Percentiles rank a stretch among this genome's conserved stretches.
Evolutionary conservation across 2,797 vertebrate genomes (phyloP).

Genomic region (Coccyzus lansbergi): DNA sequence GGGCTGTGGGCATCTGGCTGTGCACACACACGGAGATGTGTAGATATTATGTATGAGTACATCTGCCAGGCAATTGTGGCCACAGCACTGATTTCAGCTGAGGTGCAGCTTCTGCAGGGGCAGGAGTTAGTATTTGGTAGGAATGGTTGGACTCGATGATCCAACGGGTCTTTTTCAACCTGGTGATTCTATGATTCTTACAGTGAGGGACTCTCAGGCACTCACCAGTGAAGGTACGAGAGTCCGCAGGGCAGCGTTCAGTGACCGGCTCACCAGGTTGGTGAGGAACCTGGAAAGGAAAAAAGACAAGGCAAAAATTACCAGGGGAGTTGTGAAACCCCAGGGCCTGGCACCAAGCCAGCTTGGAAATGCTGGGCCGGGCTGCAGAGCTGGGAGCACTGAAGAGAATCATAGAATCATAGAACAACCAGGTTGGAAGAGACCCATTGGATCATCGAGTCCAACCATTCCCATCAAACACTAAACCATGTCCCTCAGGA

Average conservation of each 20-base stretch:
- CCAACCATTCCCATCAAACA: too few species aligned
- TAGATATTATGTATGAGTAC: background rate
- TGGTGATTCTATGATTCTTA: background rate
- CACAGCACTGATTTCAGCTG: background rate
- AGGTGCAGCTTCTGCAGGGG: too few species aligned
- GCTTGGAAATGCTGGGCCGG: background rate
- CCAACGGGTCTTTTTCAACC: too few species aligned
- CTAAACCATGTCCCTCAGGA: too few species aligned
- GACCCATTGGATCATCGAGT: too few species aligned
- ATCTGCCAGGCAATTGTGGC: background rate
- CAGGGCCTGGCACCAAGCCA: background rate
- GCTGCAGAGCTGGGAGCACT: accelerated
- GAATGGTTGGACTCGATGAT: too few species aligned
- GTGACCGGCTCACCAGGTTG: background rate
- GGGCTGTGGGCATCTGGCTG: background rate
- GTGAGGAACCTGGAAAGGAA: conserved; percentile 38
- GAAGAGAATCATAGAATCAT: too few species aligned
- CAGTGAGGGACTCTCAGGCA: background rate
- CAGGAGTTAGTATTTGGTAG: too few species aligned
- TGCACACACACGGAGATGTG: background rate
- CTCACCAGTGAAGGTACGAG: conserved; percentile 61
- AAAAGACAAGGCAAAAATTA: background rate
- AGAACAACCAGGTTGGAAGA: too few species aligned
- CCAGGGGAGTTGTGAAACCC: background rate
- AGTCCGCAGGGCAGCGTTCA: conserved; percentile 27